phyloP scores from a whole-genome alignment of 1,140 invertebrate genomes.

The Acarapis woodi region DNA sequence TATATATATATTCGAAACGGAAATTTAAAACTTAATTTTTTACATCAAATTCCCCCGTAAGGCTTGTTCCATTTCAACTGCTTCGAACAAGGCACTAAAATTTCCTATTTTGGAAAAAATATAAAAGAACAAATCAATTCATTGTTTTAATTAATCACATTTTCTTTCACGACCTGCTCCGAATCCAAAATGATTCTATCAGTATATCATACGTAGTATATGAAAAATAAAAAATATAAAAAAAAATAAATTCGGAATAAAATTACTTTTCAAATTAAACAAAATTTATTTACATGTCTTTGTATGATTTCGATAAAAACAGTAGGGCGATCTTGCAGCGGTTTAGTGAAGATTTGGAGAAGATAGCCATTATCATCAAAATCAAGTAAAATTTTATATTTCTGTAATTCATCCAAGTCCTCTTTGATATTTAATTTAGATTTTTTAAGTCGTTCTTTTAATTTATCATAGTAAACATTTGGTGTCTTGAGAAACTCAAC shows the following conservation, averaged over 20 bases:
- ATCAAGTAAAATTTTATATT: conserved; percentile 78
- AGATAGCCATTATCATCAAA: conserved; percentile 94
- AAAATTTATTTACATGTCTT: too few relatives aligned
- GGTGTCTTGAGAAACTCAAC: conserved; percentile 70
- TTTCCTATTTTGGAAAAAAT: too few relatives aligned
- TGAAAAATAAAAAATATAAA: too few relatives aligned
- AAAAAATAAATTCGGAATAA: too few relatives aligned
- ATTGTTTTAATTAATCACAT: too few relatives aligned
- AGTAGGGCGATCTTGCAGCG: conserved; percentile 87
- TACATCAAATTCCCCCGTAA: conserved; percentile 54
- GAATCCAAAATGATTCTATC: conserved; percentile 92
- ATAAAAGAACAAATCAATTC: too few relatives aligned
- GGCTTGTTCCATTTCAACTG: conserved; percentile 85
- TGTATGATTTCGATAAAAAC: conserved; percentile 93
- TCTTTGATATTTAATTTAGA: conserved; percentile 56
- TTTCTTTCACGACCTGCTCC: too few relatives aligned
- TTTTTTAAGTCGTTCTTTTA: conserved; percentile 39
- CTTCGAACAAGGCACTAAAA: conserved; percentile 92
- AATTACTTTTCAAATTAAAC: too few relatives aligned
- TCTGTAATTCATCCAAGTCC: conserved; percentile 43
- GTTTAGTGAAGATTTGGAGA: conserved; percentile 93
- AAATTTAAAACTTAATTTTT: too few relatives aligned
- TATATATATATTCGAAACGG: too few relatives aligned
- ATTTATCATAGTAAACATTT: conserved; percentile 56
- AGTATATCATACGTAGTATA: too few relatives aligned